Evolutionary conservation across 2,797 vertebrate species (phyloP).

Genomic region (Sylvilagus floridanus): DNA sequence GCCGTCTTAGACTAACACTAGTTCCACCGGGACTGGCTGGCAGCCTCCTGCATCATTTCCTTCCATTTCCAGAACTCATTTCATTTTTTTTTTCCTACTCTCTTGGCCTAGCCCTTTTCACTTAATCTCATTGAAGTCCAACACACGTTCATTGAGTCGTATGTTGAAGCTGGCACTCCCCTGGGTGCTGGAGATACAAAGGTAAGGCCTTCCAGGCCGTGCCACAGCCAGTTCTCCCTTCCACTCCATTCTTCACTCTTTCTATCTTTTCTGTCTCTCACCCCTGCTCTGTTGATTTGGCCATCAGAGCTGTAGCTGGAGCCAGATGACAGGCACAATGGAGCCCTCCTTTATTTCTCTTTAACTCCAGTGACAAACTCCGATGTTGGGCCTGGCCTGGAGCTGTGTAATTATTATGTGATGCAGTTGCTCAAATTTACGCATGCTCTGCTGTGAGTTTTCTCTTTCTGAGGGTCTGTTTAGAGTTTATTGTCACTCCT

Average conservation of each 20-base stretch:
- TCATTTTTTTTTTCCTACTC: background rate
- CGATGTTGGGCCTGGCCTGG: background rate
- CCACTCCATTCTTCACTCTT: background rate
- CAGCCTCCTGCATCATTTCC: background rate
- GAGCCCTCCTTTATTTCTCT: background rate
- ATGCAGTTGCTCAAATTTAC: background rate
- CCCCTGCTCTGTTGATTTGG: background rate
- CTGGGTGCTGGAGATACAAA: background rate
- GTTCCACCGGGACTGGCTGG: background rate
- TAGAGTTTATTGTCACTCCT: background rate
- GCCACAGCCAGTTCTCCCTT: background rate
- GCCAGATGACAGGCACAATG: background rate
- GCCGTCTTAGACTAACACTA: background rate
- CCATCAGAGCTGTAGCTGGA: background rate
- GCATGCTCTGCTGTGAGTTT: constrained; percentile 9
- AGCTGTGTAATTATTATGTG: background rate
- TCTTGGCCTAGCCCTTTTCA: background rate
- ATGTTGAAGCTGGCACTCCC: background rate
- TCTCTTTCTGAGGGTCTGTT: background rate
- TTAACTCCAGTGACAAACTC: background rate
- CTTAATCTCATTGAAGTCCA: background rate
- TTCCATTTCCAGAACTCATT: background rate
- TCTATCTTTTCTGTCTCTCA: background rate
- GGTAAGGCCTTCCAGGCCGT: background rate
- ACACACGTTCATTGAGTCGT: background rate